These are phyloP conservation scores for Polypterus bichir DNA, from an alignment of 2,113 vertebrate genomes.

Conservation along the genomic window DNA sequence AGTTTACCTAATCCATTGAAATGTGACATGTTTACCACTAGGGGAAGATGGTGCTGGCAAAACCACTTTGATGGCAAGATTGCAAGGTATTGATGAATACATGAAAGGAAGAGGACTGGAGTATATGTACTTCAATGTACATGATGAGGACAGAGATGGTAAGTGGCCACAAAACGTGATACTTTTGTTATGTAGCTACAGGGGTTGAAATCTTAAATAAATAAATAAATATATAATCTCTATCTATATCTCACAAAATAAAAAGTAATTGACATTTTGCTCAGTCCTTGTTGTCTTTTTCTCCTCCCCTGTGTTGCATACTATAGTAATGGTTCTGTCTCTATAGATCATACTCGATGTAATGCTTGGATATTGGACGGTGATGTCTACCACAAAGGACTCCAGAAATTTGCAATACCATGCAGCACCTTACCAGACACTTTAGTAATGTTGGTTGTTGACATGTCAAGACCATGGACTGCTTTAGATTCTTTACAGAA, in stretches of 20 bases:
- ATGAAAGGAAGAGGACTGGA: slow-evolving; percentile 96
- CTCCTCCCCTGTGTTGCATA: too few relatives aligned
- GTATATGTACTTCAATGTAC: slow-evolving; percentile 89
- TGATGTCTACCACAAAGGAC: slow-evolving; percentile 91
- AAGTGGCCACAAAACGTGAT: slow-evolving; percentile 26
- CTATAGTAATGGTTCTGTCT: not conserved
- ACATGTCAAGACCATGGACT: slow-evolving; percentile 94
- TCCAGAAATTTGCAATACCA: slow-evolving; percentile 84
- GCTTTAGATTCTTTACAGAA: slow-evolving; percentile 92
- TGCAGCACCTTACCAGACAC: slow-evolving; percentile 71
- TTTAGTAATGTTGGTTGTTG: slow-evolving; percentile 72
- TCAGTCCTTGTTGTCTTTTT: not conserved
- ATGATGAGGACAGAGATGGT: slow-evolving; percentile 96
- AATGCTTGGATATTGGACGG: slow-evolving; percentile 95
- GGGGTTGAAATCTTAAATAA: too few relatives aligned
- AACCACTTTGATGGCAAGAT: slow-evolving; percentile 88
- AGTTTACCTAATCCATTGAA: too few relatives aligned
- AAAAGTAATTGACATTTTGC: not conserved
- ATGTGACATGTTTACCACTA: slow-evolving; percentile 30
- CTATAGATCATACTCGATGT: slow-evolving; percentile 82
- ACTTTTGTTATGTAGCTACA: not conserved
- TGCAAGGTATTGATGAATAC: slow-evolving; percentile 88
- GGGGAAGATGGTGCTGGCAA: slow-evolving; percentile 96
- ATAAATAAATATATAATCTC: too few relatives aligned
- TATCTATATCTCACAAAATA: too few relatives aligned